Conservation (phyloP, 2,888 invertebrate species). For the Nemotelus pantherinus region DNA sequence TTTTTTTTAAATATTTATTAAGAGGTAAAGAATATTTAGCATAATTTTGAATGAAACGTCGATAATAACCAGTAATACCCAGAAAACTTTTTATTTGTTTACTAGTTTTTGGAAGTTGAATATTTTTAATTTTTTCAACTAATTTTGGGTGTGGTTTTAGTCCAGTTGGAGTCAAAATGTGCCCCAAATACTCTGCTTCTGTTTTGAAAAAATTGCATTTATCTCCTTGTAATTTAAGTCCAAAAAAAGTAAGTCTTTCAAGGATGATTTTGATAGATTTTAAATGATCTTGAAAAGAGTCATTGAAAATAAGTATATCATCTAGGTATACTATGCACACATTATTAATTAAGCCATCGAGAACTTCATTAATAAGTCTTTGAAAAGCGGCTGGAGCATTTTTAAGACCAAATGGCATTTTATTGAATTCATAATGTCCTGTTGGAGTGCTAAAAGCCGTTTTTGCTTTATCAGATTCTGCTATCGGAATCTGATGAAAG, state of each 20-base stretch:
- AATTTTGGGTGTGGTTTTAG: conserved; percentile 41
- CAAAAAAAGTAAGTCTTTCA: conserved; percentile 49
- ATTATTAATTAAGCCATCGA: no score
- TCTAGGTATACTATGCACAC: no score
- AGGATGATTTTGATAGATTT: no score
- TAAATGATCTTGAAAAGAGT: conserved; percentile 54
- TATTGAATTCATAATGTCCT: no score
- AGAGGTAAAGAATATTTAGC: conserved; percentile 3
- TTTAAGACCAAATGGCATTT: no score
- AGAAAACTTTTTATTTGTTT: conserved; percentile 22
- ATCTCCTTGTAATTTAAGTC: conserved; percentile 54
- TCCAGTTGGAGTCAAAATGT: conserved; percentile 55
- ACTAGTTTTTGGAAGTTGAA: background rate
- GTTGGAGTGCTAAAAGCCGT: no score
- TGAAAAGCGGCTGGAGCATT: no score
- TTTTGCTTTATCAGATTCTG: no score
- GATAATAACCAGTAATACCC: conserved; percentile 15
- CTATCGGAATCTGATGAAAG: no score
- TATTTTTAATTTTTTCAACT: background rate
- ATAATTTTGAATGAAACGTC: conserved; percentile 12
- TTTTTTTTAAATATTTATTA: conserved; percentile 10
- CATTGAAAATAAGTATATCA: conserved; percentile 56
- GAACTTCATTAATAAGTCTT: no score
- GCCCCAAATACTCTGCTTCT: conserved; percentile 51
- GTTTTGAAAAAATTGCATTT: conserved; percentile 52